These are phyloP conservation scores for Petrocephalus schoutedeni DNA, from an alignment of 2,797 vertebrate genomes.

Conservation along the genomic window DNA sequence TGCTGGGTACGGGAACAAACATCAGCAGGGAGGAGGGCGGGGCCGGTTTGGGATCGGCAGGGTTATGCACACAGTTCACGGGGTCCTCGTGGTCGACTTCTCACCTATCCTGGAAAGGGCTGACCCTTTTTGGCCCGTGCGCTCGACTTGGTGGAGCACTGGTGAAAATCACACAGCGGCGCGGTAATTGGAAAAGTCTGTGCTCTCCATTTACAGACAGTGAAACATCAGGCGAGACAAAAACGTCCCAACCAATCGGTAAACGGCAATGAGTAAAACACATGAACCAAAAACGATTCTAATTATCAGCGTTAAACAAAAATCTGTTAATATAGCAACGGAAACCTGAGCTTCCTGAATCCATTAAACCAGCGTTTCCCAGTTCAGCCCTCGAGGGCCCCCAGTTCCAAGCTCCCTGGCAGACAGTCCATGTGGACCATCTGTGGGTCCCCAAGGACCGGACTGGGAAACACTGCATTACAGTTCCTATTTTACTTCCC, in stretches of 20 bases:
- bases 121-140: not conserved
- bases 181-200: not conserved
- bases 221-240: not conserved
- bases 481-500: too few relatives aligned
- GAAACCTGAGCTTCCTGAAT: not conserved
- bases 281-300: not conserved
- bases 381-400: not conserved
- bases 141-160: not conserved
- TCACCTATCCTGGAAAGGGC: not conserved
- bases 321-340: not conserved
- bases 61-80: not conserved
- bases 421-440: not conserved
- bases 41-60: conserved; percentile 6
- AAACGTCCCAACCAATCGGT: not conserved
- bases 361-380: not conserved
- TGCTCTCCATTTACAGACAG: not conserved
- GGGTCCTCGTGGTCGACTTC: not conserved
- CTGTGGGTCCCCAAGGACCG: not conserved
- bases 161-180: not conserved
- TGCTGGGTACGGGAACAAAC: conserved; percentile 37
- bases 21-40: not conserved
- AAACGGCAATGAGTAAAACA: not conserved
- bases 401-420: not conserved
- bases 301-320: not conserved
- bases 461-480: not conserved